Evolutionary conservation across 2,797 vertebrate species (phyloP).

Genomic region (Phaenicophaeus curvirostris): DNA sequence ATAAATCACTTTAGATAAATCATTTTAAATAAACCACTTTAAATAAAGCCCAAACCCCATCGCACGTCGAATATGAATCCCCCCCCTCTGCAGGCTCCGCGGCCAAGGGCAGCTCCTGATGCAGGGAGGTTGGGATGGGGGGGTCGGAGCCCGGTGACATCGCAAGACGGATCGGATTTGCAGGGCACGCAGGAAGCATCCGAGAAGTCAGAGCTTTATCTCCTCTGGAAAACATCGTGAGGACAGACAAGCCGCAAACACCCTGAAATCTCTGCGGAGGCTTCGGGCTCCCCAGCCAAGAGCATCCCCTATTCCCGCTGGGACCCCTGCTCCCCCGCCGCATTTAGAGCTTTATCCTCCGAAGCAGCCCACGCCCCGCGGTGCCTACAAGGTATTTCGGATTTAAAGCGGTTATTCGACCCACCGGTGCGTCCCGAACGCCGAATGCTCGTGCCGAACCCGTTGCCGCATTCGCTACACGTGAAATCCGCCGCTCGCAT

Average conservation of each 20-base stretch:
- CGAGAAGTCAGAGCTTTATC: constrained; percentile 78
- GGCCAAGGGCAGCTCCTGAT: not conserved
- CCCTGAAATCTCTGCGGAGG: not conserved
- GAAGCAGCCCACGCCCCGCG: not conserved
- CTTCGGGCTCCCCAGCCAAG: not conserved
- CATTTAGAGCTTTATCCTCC: not conserved
- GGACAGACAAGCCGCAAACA: constrained; percentile 79
- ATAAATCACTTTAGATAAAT: too few relatives aligned
- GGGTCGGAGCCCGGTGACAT: constrained; percentile 2
- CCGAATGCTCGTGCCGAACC: not conserved
- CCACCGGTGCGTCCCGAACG: not conserved
- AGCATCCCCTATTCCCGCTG: not conserved
- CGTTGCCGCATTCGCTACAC: not conserved
- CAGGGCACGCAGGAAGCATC: constrained; percentile 37
- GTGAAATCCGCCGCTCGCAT: not conserved
- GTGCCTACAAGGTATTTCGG: not conserved
- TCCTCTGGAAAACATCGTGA: constrained; percentile 80
- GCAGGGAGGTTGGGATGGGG: not conserved
- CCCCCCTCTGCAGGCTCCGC: not conserved
- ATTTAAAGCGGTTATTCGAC: not conserved
- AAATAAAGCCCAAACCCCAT: not conserved
- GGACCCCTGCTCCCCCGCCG: not conserved
- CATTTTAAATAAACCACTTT: too few relatives aligned
- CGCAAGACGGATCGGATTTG: constrained; percentile 30
- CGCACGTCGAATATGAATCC: not conserved